Evolutionary conservation across 2,113 vertebrate genomes (phyloP), one percentile per base, ranked within the genome.

Genomic region (Phrynocephalus versicolor): DNA sequence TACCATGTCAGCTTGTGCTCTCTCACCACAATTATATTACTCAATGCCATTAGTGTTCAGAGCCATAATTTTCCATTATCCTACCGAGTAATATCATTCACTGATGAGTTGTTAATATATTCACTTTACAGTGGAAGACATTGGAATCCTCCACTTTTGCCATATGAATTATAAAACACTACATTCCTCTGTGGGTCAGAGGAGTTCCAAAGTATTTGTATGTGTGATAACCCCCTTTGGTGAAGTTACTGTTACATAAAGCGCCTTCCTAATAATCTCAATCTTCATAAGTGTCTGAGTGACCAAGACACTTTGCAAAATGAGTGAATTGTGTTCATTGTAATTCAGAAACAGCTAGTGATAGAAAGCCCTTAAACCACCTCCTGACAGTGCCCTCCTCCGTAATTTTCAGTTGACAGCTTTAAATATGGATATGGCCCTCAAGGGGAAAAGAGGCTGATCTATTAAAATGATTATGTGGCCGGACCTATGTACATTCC

Each of bases 301-400:
- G 83, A 83, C 79, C 87, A 91, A 88, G 86, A 89, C 79, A 73
- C 83, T 87, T 89, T 92, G 58, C 72, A n/a, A 90, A 93, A 90
- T 88, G 58, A 93, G 82, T 93, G 91, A 85, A 93, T 90, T 93
- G 92, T 88, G 83, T 88, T 92, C 87, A 85, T 92, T 94, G 92
- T 92, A 90, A 62, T 93, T 90, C 89, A 93, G 83, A 77, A 85
- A 78, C 67, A 86, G 74, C 74, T 88, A 73, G 81, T 93, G 91
- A 94, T 93, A 81, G 93, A 94, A 93, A 92, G 85, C 64, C 81
- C 88, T 93, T 89, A 94, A 90, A 88, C 90, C 91, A 90, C 92
- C 88, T 92, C 87, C 85, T 92, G 89, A 93, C 84, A 93, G 90
- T 93, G 92, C 93, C 91, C 91, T 93, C 76, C 77, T 90, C 92